Conservation (phyloP, 1,140 invertebrate species). For the Tetragnatha versicolor region DNA sequence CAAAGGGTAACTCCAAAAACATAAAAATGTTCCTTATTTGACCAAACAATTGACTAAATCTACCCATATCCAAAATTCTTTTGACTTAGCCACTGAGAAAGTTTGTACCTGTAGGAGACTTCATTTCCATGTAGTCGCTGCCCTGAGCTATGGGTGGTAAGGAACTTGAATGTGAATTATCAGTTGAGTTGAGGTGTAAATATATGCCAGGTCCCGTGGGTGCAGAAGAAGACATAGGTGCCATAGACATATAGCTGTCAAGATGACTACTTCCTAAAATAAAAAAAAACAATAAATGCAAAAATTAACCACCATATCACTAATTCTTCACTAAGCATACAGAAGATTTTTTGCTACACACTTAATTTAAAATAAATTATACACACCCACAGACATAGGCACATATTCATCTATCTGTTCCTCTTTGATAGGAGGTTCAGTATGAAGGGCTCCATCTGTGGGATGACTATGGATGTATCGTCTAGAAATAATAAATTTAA, state of each 20-base stretch:
- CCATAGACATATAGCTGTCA: conserved; percentile 41
- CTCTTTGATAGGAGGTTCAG: conserved; percentile 70
- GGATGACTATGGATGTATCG: conserved; percentile 70
- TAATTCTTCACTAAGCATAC: too few relatives aligned
- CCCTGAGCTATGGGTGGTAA: conserved; percentile 32
- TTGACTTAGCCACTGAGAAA: too few relatives aligned
- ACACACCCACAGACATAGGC: conserved; percentile 51
- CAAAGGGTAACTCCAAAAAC: too few relatives aligned
- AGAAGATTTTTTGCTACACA: not conserved
- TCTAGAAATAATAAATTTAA: conserved; percentile 27
- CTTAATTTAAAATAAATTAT: not conserved
- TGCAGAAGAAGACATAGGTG: conserved; percentile 32
- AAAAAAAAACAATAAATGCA: too few relatives aligned
- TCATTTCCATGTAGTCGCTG: conserved; percentile 68
- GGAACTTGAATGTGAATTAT: conserved; percentile 28
- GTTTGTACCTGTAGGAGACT: conserved; percentile 64
- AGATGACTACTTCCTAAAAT: conserved; percentile 13
- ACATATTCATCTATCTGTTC: conserved; percentile 58
- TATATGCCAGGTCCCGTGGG: conserved; percentile 31
- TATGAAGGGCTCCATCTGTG: conserved; percentile 66
- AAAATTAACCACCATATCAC: too few relatives aligned
- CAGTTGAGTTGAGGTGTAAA: conserved; percentile 23
- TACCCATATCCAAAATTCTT: too few relatives aligned
- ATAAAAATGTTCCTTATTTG: too few relatives aligned
- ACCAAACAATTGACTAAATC: too few relatives aligned